Evolutionary conservation across 2,888 invertebrate genomes (phyloP).

Genomic region (Acrobasis repandana): DNA sequence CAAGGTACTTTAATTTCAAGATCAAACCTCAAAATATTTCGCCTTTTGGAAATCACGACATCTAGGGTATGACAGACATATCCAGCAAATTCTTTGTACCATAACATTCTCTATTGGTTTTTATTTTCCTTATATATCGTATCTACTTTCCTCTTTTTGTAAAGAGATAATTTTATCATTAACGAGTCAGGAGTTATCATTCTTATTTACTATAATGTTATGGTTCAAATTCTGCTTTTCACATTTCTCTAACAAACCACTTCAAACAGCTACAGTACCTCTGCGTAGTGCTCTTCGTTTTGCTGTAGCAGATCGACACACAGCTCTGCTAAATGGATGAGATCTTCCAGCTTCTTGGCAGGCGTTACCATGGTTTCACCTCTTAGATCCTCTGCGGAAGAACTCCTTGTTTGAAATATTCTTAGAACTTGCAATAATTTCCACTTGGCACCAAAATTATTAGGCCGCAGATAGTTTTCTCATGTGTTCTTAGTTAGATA

Average conservation of each 20-base stretch:
- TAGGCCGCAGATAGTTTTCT: too few relatives aligned
- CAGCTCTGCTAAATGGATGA: constrained; percentile 97
- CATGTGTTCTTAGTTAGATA: too few relatives aligned
- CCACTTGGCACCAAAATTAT: too few relatives aligned
- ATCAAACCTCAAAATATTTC: constrained; percentile 38
- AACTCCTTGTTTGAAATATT: neutral
- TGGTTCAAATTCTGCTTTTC: constrained; percentile 42
- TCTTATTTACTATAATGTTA: constrained; percentile 23
- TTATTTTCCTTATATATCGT: neutral
- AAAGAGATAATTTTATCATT: too few relatives aligned
- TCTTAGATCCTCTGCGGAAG: constrained; percentile 87
- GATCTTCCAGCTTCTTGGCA: constrained; percentile 95
- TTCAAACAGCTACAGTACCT: constrained; percentile 85
- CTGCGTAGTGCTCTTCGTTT: constrained; percentile 99
- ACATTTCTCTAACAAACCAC: constrained; percentile 24
- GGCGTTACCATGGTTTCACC: constrained; percentile 93
- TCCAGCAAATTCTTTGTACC: constrained; percentile 45
- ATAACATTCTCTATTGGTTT: constrained; percentile 30
- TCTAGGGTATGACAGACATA: constrained; percentile 53
- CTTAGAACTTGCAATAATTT: too few relatives aligned
- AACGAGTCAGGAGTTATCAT: neutral
- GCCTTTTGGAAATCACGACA: constrained; percentile 63
- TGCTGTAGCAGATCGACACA: constrained; percentile 99
- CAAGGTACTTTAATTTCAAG: constrained; percentile 23
- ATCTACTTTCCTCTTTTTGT: too few relatives aligned